phyloP scores from a whole-genome alignment of 2,797 vertebrate genomes.

The Ctenosaura bakeri region DNA sequence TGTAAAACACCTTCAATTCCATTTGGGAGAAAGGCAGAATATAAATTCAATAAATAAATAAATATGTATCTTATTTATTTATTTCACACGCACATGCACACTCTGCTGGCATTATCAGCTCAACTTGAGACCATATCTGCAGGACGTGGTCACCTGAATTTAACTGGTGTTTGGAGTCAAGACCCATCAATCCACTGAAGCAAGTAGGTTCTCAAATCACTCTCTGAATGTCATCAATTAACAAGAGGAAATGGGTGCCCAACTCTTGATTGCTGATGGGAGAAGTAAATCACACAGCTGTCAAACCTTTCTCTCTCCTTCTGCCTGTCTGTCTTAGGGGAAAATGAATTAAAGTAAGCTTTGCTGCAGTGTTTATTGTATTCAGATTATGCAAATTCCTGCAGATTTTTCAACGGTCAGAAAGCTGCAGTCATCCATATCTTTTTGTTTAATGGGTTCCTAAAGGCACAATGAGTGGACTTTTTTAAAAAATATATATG shows the following conservation, averaged over 20 bases:
- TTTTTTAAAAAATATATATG: not conserved
- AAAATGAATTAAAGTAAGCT: constrained; percentile 31
- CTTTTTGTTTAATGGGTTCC: constrained; percentile 22
- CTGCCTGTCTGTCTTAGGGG: not conserved
- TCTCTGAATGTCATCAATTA: constrained; percentile 19
- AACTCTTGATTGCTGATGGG: not conserved
- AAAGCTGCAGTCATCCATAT: constrained; percentile 33
- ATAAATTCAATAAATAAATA: too few relatives aligned
- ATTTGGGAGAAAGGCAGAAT: too few relatives aligned
- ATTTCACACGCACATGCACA: not conserved
- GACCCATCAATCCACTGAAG: not conserved
- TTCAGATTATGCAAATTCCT: constrained; percentile 66
- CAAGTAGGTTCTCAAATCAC: not conserved
- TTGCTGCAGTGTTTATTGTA: constrained; percentile 48
- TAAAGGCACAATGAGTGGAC: not conserved
- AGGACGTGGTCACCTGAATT: not conserved
- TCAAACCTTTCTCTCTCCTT: constrained; percentile 13
- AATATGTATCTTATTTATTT: too few relatives aligned
- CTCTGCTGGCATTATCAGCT: not conserved
- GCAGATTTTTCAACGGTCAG: constrained; percentile 60
- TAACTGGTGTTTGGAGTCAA: not conserved
- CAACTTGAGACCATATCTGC: not conserved
- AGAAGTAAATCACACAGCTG: not conserved
- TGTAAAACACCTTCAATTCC: too few relatives aligned
- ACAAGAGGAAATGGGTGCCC: not conserved